Evolutionary conservation across 37 sponge, comb jelly and placozoan genomes (phyloP), one percentile per base, ranked within the genome.

Genomic region (Theonella swinhoei): DNA sequence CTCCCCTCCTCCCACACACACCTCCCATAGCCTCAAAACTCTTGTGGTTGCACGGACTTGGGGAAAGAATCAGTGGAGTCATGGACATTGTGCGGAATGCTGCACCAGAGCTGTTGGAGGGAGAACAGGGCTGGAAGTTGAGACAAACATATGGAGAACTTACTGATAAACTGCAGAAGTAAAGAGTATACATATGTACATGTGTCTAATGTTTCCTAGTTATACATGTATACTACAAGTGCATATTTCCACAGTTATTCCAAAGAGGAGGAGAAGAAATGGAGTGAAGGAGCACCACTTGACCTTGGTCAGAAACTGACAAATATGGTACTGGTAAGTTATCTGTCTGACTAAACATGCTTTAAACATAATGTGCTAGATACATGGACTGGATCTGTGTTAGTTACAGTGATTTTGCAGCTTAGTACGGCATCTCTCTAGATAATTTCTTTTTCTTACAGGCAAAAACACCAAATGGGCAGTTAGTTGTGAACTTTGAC

Each of bases 81-180:
- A 85, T 90, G 83, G 84, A 82, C 37, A 68, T 70, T 39, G 29
- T 92, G 26, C 69, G 88, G 62, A 7, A 64, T 25, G 42, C 83
- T 14, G 84, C 88, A 42, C 81, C 93, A 31, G 70, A 92, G 32
- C 70, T 92, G 29, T 77, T 96, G 82, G 90, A 87, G 42, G 84
- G 87, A 42, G 93, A 96, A 23, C 71, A 82, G 47, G 96, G 93
- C 17, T 92, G 88, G 90, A 82, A n/a, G 29, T 72, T 89, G 33
- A 81, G 94, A 37, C 86, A 93, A 67, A 38, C 78, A 4, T 41
- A 79, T 4, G 39, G 62, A n/a, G 54, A 73, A 1, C 36, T 93
- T 31, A 36, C 60, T 29, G 61, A 39, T 4, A 62, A 72, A 0
- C 59, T 88, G 1, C 85, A 87, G 11, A 59, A 62, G 85, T 89